phyloP scores from a whole-genome alignment of 2,888 invertebrate species.

The Fissipunctia ypsillon region DNA sequence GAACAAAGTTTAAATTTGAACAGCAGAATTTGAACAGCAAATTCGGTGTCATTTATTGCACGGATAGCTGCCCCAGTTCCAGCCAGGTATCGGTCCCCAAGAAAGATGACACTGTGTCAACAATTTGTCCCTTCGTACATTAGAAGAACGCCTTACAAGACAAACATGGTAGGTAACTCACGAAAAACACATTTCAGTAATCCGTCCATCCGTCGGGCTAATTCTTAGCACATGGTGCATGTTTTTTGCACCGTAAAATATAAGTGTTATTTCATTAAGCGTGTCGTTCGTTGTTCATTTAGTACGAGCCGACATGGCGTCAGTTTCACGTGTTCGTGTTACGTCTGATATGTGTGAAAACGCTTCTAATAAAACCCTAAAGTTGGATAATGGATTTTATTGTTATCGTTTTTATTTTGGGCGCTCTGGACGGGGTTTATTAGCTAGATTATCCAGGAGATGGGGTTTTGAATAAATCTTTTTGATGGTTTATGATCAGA shows the following conservation, averaged over 20 bases:
- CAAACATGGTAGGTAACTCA: conserved; percentile 86
- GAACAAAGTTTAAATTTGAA: conserved; percentile 69
- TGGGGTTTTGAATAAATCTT: conserved; percentile 1
- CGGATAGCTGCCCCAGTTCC: conserved; percentile 74
- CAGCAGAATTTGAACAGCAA: conserved; percentile 33
- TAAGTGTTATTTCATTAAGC: conserved; percentile 88
- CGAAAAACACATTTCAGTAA: conserved; percentile 88
- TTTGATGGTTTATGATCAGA: conserved; percentile 1
- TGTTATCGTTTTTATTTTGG: conserved; percentile 49
- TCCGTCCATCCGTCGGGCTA: conserved; percentile 86
- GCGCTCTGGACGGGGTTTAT: conserved; percentile 29
- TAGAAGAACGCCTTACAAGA: conserved; percentile 85
- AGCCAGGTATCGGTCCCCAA: conserved; percentile 85
- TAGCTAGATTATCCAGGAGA: conserved; percentile 12
- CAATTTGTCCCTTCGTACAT: conserved; percentile 87
- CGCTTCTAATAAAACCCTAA: conserved; percentile 59
- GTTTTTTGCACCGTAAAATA: conserved; percentile 86
- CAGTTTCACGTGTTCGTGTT: conserved; percentile 73
- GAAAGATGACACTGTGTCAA: conserved; percentile 89
- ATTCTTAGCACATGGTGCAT: conserved; percentile 86
- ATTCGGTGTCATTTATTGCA: conserved; percentile 67
- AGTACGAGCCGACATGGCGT: conserved; percentile 63
- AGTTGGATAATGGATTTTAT: conserved; percentile 58
- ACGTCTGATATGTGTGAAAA: conserved; percentile 67
- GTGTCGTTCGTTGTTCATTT: conserved; percentile 76